Base-by-base conservation (phyloP, 2,797 vertebrate genomes). In the Kryptolebias ocellatus region DNA sequence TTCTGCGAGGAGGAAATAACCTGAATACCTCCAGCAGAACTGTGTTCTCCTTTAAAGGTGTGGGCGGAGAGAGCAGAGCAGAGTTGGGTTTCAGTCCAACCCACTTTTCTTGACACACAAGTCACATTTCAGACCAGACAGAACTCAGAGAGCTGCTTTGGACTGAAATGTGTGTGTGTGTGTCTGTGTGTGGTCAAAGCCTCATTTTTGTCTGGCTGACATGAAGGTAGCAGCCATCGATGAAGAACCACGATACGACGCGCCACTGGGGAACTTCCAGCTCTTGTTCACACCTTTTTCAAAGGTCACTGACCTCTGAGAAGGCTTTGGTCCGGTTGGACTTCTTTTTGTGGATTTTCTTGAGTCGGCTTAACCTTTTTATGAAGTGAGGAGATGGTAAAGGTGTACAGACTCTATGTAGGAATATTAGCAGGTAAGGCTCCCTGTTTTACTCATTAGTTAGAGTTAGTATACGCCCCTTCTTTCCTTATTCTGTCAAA, bases 401-500 rank as follows among this genome's bases (percentile, higher is more conserved):
- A 67, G 65, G 64, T 81, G 50, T 69, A 61, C 69, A 67, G 60
- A 59, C 66, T 90, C 53, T 89, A 39, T 73, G 55, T 85, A 17
- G 81, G 69, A 65, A 70, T 91, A 65, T 4, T 87, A 52, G 75
- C 89, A 81, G 92, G 92, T 93, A 87, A 76, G 80, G 31, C 47
- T 42, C 9, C 14, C 31, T 45, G 2, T 76, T 74, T 28, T 49
- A 16, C 24, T 4, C 5, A n/a, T 12, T 8, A 27, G 11, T 15
- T 24, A 53, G 0, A 55, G 46, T 49, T 31, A 44, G 8, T n/a
- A 39, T 39, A 28, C 27, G 67, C 20, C 66, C n/a, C 5, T 34
- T 74, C 3, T 1, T 11, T 45, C 18, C 34, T 46, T 11, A 14
- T 42, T 46, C 4, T 16, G 20, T 37, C 2, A 4, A 39, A 5